Conservation (phyloP, 2,888 invertebrate species). For the Empis stercorea region DNA sequence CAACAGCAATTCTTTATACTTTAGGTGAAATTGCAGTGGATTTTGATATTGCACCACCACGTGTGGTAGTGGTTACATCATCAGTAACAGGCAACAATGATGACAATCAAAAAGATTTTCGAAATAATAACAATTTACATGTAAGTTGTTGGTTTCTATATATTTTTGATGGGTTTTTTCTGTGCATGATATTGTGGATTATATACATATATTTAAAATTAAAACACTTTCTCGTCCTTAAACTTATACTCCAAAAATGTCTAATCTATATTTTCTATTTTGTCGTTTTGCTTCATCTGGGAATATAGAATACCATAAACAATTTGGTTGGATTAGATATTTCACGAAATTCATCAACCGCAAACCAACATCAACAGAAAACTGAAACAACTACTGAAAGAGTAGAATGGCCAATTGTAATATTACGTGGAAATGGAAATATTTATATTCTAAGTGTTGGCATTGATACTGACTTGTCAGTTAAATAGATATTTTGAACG, state of each 20-base stretch:
- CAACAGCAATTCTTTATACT: conserved; percentile 31
- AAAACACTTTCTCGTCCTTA: too few species aligned
- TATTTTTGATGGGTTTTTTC: too few species aligned
- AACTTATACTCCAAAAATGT: too few species aligned
- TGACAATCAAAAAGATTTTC: neutral
- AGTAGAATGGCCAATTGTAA: conserved; percentile 59
- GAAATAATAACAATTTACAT: neutral
- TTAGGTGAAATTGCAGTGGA: conserved; percentile 80
- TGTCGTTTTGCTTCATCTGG: too few species aligned
- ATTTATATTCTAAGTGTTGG: conserved; percentile 45
- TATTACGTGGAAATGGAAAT: conserved; percentile 75
- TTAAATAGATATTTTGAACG: too few species aligned
- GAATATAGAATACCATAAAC: too few species aligned
- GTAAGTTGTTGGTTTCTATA: neutral
- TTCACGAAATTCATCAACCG: neutral
- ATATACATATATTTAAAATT: too few species aligned
- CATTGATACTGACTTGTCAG: conserved; percentile 37
- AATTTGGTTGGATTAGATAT: neutral
- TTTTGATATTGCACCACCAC: conserved; percentile 60
- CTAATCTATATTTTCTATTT: too few species aligned
- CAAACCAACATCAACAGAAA: neutral
- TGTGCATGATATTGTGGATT: too few species aligned
- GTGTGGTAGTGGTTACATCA: neutral
- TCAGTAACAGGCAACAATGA: neutral
- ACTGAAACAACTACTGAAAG: conserved; percentile 16